phyloP scores from a whole-genome alignment of 2,888 invertebrate species.

The Orgyia antiqua region DNA sequence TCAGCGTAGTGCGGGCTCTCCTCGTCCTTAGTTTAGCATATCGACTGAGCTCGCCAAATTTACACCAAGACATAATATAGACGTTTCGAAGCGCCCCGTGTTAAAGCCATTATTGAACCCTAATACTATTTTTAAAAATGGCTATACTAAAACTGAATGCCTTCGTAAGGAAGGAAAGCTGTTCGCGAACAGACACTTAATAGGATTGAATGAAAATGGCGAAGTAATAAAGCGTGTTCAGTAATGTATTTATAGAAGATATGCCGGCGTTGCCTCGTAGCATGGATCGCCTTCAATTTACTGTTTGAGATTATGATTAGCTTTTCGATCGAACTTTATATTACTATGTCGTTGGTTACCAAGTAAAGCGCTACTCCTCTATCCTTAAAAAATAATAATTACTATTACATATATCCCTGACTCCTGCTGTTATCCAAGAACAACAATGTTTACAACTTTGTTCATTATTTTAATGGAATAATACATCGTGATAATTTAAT shows the following conservation, averaged over 20 bases:
- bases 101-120: constrained; percentile 70
- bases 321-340: constrained; percentile 39
- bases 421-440: constrained; percentile 15
- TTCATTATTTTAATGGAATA: constrained; percentile 54
- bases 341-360: constrained; percentile 20
- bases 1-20: constrained; percentile 46
- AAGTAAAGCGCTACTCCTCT: too few species aligned
- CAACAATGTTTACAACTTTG: constrained; percentile 35
- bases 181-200: constrained; percentile 66
- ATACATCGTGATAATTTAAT: constrained; percentile 52
- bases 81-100: constrained; percentile 51
- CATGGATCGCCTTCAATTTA: constrained; percentile 60
- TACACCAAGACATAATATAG: constrained; percentile 49
- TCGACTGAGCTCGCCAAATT: constrained; percentile 57
- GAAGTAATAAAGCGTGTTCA: constrained; percentile 74
- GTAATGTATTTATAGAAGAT: constrained; percentile 72
- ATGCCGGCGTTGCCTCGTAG: constrained; percentile 48
- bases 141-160: constrained; percentile 62
- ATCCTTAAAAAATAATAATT: too few species aligned
- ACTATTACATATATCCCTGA: constrained; percentile 11
- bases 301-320: constrained; percentile 55
- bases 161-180: constrained; percentile 49
- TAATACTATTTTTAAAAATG: constrained; percentile 70
- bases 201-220: constrained; percentile 74
- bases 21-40: constrained; percentile 57